phyloP scores from a whole-genome alignment of 2,888 invertebrate genomes.

The Acanthosepion esculentum region DNA sequence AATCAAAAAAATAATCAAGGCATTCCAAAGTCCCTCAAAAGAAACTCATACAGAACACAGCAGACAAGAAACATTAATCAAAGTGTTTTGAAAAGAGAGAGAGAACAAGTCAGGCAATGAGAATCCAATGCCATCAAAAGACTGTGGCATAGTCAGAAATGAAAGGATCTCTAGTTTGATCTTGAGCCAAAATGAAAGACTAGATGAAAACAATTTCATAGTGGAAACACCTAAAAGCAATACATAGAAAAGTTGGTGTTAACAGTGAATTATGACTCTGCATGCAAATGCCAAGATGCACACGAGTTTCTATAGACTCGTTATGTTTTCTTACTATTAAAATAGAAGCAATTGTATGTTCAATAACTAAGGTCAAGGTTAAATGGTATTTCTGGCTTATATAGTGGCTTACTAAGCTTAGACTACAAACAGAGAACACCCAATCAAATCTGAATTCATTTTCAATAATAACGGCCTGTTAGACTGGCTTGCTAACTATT shows the following conservation, averaged over 20 bases:
- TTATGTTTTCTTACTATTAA: background rate
- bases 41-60: too few relatives aligned
- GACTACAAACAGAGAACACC: background rate
- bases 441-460: too few relatives aligned
- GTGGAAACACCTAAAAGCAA: background rate
- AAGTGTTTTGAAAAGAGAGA: background rate
- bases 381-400: too few relatives aligned
- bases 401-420: background rate
- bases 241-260: background rate
- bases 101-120: background rate
- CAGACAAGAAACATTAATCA: background rate
- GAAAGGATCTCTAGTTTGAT: background rate
- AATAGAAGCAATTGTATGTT: background rate
- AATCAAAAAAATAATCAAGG: background rate
- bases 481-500: too few relatives aligned
- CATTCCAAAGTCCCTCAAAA: background rate
- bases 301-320: background rate
- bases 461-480: too few relatives aligned
- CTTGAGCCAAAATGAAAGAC: slow-evolving; percentile 4
- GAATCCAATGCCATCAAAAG: background rate
- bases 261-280: background rate
- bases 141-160: background rate
- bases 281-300: background rate
- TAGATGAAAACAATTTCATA: background rate
- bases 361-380: too few relatives aligned